Evolutionary conservation across 1,140 invertebrate species (phyloP).

Genomic region (Probaryconus sp.): DNA sequence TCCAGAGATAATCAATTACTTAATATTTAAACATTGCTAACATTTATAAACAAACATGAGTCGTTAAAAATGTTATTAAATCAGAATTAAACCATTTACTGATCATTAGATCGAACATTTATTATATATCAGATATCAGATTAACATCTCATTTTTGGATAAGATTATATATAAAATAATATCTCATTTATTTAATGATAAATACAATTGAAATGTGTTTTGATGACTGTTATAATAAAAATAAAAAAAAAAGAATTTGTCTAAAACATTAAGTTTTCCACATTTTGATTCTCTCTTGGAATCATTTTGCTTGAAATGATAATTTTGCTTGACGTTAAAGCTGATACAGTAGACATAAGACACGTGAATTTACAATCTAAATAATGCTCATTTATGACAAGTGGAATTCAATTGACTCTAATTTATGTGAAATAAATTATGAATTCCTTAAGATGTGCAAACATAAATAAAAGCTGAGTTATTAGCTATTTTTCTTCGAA

Average conservation of each 20-base stretch:
- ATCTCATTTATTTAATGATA: constrained; percentile 30
- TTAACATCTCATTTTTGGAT: constrained; percentile 41
- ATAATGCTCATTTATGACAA: not conserved
- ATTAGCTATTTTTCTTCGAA: not conserved
- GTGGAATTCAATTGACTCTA: constrained; percentile 1
- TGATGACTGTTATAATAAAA: constrained; percentile 15
- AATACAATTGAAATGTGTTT: constrained; percentile 3
- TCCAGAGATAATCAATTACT: no score
- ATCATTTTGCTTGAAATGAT: no score
- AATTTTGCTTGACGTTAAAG: constrained; percentile 4
- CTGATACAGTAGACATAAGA: not conserved
- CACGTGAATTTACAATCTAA: no score
- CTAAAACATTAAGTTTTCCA: no score
- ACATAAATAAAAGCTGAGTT: no score
- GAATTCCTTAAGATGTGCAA: no score
- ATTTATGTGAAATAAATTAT: not conserved
- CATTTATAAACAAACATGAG: no score
- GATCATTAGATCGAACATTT: constrained; percentile 1
- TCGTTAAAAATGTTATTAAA: constrained; percentile 23
- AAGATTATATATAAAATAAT: constrained; percentile 28
- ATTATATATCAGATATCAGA: constrained; percentile 6
- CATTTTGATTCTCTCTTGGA: no score
- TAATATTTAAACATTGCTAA: no score
- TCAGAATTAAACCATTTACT: not conserved
- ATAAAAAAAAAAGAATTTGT: not conserved